These are phyloP conservation scores for Holacanthus passer DNA, from an alignment of 2,113 vertebrate genomes.

Conservation along the genomic window DNA sequence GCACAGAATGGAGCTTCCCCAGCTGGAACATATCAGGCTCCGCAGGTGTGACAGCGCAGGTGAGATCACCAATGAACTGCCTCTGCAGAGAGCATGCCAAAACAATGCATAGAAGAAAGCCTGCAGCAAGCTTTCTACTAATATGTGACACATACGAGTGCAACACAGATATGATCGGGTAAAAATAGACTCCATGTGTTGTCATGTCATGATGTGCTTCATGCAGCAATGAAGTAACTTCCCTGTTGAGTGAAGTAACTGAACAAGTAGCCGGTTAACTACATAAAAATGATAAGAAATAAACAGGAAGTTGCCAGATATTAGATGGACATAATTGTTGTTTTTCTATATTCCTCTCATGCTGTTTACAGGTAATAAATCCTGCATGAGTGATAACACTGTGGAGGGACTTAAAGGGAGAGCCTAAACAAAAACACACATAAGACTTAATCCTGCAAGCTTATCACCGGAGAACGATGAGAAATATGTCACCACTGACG, in stretches of 20 bases:
- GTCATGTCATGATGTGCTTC: neutral
- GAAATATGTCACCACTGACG: neutral
- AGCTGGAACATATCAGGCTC: slow-evolving; percentile 57
- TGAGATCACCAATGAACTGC: slow-evolving; percentile 53
- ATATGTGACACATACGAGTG: neutral
- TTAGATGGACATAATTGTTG: neutral
- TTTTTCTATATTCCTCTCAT: neutral
- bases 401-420: neutral
- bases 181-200: slow-evolving; percentile 18
- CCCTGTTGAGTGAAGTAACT: neutral
- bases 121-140: neutral
- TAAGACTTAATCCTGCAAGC: neutral
- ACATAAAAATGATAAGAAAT: neutral
- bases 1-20: slow-evolving; percentile 70
- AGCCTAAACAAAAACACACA: neutral
- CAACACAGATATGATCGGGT: slow-evolving; percentile 1
- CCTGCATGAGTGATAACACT: neutral
- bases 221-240: neutral
- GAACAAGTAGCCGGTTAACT: neutral
- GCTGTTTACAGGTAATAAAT: neutral
- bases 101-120: neutral
- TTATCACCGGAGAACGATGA: neutral
- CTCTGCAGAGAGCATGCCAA: slow-evolving; percentile 17
- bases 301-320: neutral
- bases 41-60: slow-evolving; percentile 80